Evolutionary conservation across 2,888 invertebrate species (phyloP), one percentile per base, ranked within the genome.

Genomic region (Petrolisthes manimaculis): DNA sequence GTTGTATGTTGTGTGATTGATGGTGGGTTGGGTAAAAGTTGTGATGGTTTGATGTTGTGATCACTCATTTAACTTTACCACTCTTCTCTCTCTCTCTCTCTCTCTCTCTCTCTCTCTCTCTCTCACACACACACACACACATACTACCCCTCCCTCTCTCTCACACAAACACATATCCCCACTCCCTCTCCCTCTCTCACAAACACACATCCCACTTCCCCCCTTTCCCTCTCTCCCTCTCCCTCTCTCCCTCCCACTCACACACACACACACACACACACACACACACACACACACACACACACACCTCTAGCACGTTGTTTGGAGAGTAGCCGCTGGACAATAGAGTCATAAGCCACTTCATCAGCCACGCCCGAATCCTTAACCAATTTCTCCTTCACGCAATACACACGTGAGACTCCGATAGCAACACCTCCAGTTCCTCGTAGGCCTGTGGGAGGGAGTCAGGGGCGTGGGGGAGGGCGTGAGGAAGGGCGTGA

Each of bases 361-460:
- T 97, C 97, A 91, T 96, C 95, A 0, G 98, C 98, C 2, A 98
- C 98, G 24, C 98, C 98, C 0, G 98, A 98, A 93, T 98, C 98
- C 93, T 98, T 98, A 86, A 97, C 97, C 87, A 99, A 94, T 93
- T 97, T 97, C 93, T 98, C 98, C 92, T 98, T 98, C 85, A 97
- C 95, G 98, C 98, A 91, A 98, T 97, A 94, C 98, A 99, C 93
- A 99, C 97, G 91, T 96, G 95, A 93, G 96, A 95, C 91, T 95
- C 95, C 0, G 96, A 96, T 86, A 98, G 94, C 74, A 97, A 94
- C 86, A 96, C 97, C 93, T 98, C 98, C 91, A 98, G 93, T 92
- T 98, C 98, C 93, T 98, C 97, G 92, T 97, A 98, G 12, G 98
- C 98, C 98, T 98, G 94, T 1, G 94, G 94, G n/a, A n/a, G n/a